Conservation (phyloP, 2,888 invertebrate genomes). For the Tenthredo mesomela region DNA sequence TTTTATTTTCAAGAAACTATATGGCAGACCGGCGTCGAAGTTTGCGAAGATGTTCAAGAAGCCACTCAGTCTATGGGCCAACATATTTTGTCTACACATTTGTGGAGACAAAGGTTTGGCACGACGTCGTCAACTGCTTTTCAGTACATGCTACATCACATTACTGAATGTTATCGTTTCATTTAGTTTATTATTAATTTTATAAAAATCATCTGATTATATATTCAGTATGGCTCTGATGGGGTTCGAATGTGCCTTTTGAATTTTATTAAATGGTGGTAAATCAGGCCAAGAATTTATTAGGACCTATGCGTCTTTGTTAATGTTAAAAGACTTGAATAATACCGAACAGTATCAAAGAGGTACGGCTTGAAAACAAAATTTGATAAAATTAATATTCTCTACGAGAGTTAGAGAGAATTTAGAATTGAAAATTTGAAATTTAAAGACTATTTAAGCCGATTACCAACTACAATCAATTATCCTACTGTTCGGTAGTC, state of each 20-base stretch:
- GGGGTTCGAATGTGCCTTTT: not conserved
- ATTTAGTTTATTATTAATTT: conserved; percentile 59
- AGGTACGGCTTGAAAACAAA: not conserved
- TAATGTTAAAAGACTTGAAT: conserved; percentile 30
- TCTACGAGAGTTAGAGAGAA: not conserved
- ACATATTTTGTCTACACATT: conserved; percentile 75
- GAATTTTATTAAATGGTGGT: not conserved
- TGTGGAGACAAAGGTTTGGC: conserved; percentile 78
- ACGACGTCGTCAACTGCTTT: conserved; percentile 74
- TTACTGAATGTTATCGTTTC: conserved; percentile 75
- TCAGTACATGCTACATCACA: conserved; percentile 76
- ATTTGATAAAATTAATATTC: not conserved
- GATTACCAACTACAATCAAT: not conserved
- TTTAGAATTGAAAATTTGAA: not conserved
- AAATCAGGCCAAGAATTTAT: conserved; percentile 8
- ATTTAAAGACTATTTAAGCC: not conserved
- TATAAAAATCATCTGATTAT: not conserved
- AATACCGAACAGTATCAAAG: not conserved
- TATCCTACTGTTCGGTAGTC: not conserved
- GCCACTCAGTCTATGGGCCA: conserved; percentile 72
- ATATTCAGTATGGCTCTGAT: not conserved
- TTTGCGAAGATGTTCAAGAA: conserved; percentile 81
- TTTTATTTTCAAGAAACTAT: conserved; percentile 79
- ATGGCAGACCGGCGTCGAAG: conserved; percentile 83
- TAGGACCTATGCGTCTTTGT: conserved; percentile 1